These are phyloP conservation scores for Vanessa atalanta DNA, from an alignment of 1,140 invertebrate species.

Conservation along the genomic window DNA sequence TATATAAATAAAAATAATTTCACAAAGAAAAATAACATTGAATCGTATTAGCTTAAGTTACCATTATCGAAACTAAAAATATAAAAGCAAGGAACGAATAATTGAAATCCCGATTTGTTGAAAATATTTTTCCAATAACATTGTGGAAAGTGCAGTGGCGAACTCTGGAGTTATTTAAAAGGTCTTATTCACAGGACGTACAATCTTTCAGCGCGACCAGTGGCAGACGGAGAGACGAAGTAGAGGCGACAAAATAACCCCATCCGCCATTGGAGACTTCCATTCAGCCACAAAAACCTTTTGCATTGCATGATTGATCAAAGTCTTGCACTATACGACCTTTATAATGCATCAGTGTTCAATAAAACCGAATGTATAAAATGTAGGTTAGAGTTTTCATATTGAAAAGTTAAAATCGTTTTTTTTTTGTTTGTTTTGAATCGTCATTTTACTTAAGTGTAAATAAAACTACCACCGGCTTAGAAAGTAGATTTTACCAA, in stretches of 20 bases:
- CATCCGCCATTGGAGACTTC: slow-evolving; percentile 57
- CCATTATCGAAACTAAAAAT: slow-evolving; percentile 17
- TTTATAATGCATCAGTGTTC: slow-evolving; percentile 60
- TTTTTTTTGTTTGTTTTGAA: background rate
- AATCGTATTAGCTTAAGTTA: background rate
- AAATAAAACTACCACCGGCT: too few relatives aligned
- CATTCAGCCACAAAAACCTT: slow-evolving; percentile 73
- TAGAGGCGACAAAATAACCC: slow-evolving; percentile 67
- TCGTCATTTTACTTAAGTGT: too few relatives aligned
- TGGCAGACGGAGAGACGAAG: slow-evolving; percentile 55
- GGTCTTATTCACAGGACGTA: slow-evolving; percentile 59
- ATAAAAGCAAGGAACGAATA: slow-evolving; percentile 37
- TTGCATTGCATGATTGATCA: slow-evolving; percentile 75
- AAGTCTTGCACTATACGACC: slow-evolving; percentile 58
- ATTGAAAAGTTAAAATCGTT: background rate
- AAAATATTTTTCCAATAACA: slow-evolving; percentile 59
- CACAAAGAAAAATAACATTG: background rate
- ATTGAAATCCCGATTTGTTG: slow-evolving; percentile 53
- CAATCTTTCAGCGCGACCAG: slow-evolving; percentile 65
- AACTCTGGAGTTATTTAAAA: slow-evolving; percentile 67
- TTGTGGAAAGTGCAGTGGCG: slow-evolving; percentile 41
- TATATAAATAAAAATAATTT: background rate
- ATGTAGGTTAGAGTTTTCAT: background rate
- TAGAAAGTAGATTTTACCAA: too few relatives aligned
- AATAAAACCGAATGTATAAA: slow-evolving; percentile 33